Evolutionary conservation across 2,888 invertebrate genomes (phyloP).

Genomic region (Nemoura dubitans): DNA sequence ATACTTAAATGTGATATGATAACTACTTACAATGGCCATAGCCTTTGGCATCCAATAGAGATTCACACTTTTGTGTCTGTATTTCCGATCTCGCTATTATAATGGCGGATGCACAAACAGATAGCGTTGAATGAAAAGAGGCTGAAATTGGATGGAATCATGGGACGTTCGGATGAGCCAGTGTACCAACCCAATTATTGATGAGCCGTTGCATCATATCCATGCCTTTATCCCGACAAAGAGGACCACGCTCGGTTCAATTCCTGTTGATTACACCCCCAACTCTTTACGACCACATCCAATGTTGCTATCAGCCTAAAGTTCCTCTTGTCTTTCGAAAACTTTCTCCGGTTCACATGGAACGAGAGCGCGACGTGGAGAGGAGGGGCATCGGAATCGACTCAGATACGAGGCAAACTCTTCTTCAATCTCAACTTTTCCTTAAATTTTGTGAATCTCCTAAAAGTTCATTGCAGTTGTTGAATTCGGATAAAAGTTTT

Average conservation of each 20-base stretch:
- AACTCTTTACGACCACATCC: constrained; percentile 39
- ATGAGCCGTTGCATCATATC: background rate
- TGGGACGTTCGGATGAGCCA: background rate
- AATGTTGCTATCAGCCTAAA: constrained; percentile 39
- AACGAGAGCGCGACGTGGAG: background rate
- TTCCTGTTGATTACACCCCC: constrained; percentile 33
- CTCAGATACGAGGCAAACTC: constrained; percentile 27
- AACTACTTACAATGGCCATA: background rate
- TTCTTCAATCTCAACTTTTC: constrained; percentile 38
- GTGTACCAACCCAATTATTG: background rate
- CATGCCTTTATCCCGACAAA: background rate
- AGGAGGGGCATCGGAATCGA: background rate
- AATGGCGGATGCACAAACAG: background rate
- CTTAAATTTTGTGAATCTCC: constrained; percentile 38
- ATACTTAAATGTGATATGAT: background rate
- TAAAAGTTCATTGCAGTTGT: constrained; percentile 41
- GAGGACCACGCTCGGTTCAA: constrained; percentile 9
- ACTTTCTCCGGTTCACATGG: constrained; percentile 20
- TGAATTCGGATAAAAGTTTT: constrained; percentile 27
- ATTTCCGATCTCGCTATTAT: background rate
- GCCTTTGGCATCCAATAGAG: background rate
- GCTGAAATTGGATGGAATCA: background rate
- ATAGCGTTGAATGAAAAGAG: background rate
- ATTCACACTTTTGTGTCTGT: too few species aligned
- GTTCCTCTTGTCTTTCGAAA: constrained; percentile 35